Percentiles rank a stretch among this genome's conserved stretches.
These are phyloP conservation scores for Dysidea cf. avara DNA, from an alignment of 37 sponge, comb jelly and placozoan genomes.

Conservation along the genomic window DNA sequence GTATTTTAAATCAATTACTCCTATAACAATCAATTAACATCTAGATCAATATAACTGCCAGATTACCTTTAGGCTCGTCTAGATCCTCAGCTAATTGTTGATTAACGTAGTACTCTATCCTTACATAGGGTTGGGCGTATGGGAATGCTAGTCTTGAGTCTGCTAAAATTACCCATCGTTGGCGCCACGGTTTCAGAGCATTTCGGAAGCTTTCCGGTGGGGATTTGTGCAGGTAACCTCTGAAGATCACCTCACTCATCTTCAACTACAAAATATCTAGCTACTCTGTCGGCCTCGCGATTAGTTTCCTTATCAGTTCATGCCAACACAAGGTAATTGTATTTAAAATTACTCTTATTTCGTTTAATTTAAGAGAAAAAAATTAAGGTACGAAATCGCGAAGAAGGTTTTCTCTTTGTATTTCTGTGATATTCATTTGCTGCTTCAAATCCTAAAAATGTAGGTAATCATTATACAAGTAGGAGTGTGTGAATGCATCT, in stretches of 20 bases:
- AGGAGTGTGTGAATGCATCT: background rate
- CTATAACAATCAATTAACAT: slow-evolving; percentile 5
- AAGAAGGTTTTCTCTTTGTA: slow-evolving; percentile 65
- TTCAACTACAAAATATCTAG: too few relatives aligned
- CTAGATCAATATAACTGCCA: background rate
- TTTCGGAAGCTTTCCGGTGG: slow-evolving; percentile 38
- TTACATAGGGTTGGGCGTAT: slow-evolving; percentile 55
- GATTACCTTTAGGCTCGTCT: slow-evolving; percentile 60
- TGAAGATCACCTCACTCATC: slow-evolving; percentile 45
- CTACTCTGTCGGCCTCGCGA: too few relatives aligned
- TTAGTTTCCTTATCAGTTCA: too few relatives aligned
- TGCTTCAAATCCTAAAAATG: slow-evolving; percentile 52
- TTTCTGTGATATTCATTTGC: slow-evolving; percentile 73
- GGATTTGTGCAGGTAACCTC: slow-evolving; percentile 71
- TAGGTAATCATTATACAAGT: background rate
- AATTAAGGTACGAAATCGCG: slow-evolving; percentile 50
- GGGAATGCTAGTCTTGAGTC: slow-evolving; percentile 71
- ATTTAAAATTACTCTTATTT: too few relatives aligned
- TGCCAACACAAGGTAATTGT: too few relatives aligned
- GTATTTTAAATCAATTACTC: slow-evolving; percentile 39
- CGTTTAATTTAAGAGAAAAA: background rate
- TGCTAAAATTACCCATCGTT: slow-evolving; percentile 61
- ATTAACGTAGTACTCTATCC: slow-evolving; percentile 76
- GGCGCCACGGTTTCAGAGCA: slow-evolving; percentile 52
- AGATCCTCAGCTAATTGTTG: slow-evolving; percentile 40